Conservation (phyloP, 92 coral and sea anemone species). For the Epizoanthus rinbou region DNA sequence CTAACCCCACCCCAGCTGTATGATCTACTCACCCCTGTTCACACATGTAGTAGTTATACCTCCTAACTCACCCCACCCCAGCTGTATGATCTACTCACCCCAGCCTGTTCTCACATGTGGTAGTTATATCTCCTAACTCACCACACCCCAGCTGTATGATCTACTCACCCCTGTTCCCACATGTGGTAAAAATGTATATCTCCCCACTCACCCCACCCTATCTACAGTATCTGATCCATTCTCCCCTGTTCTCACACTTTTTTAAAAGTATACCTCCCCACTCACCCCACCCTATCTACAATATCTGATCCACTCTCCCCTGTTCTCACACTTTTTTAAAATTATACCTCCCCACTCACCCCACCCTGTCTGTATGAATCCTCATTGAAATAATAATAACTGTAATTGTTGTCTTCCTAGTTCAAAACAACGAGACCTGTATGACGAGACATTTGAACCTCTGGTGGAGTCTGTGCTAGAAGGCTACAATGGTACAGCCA, state of each 20-base stretch:
- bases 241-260: too few relatives aligned
- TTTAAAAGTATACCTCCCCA: too few relatives aligned
- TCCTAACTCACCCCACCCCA: too few relatives aligned
- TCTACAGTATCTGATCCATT: too few relatives aligned
- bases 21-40: neutral
- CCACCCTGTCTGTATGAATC: neutral
- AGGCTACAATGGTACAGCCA: slow-evolving; percentile 86
- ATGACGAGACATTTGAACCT: slow-evolving; percentile 95
- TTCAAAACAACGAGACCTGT: slow-evolving; percentile 90
- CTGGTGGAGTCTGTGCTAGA: slow-evolving; percentile 92
- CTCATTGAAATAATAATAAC: neutral
- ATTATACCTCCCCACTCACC: neutral
- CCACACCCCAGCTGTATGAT: neutral
- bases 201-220: too few relatives aligned
- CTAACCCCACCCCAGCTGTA: too few relatives aligned
- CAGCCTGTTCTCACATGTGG: too few relatives aligned
- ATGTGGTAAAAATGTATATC: too few relatives aligned
- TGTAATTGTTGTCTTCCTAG: slow-evolving; percentile 44
- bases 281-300: neutral
- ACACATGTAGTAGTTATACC: neutral
- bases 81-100: neutral
- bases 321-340: too few relatives aligned
- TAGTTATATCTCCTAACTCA: neutral
- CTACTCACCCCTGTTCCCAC: neutral
- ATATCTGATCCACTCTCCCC: too few relatives aligned